phyloP scores from a whole-genome alignment of 2,888 invertebrate species.

The Drosophila prolongata region DNA sequence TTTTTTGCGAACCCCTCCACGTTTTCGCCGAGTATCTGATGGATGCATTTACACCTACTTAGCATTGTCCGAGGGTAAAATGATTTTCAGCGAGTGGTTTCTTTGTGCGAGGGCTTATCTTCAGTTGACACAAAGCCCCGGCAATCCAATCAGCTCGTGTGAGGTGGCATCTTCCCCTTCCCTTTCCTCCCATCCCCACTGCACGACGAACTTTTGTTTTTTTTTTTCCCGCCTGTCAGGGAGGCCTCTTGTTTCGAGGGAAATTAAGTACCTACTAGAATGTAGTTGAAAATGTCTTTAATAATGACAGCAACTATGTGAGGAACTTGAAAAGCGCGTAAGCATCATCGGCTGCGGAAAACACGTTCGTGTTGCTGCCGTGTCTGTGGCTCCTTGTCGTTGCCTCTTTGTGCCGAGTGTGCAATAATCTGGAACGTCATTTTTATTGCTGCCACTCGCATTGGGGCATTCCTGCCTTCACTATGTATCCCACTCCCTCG shows the following conservation, averaged over 20 bases:
- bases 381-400: neutral
- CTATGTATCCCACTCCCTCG: conserved; percentile 12
- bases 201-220: no score
- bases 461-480: conserved; percentile 66
- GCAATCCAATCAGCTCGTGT: conserved; percentile 59
- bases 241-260: conserved; percentile 45
- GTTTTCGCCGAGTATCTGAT: conserved; percentile 29
- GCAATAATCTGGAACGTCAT: conserved; percentile 78
- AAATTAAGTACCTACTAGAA: conserved; percentile 80
- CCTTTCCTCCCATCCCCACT: neutral
- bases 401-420: conserved; percentile 39
- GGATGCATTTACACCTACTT: conserved; percentile 47
- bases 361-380: conserved; percentile 60
- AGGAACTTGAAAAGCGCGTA: conserved; percentile 80
- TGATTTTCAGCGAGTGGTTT: conserved; percentile 25
- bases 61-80: conserved; percentile 46
- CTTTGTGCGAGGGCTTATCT: conserved; percentile 31
- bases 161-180: conserved; percentile 59
- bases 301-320: conserved; percentile 80
- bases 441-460: conserved; percentile 75
- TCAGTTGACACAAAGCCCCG: conserved; percentile 40
- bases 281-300: conserved; percentile 81
- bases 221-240: conserved; percentile 21
- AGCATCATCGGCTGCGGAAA: conserved; percentile 72
- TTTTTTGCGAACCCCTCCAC: conserved; percentile 50